Conservation (phyloP, 1,140 invertebrate species). For the Grapholita molesta region DNA sequence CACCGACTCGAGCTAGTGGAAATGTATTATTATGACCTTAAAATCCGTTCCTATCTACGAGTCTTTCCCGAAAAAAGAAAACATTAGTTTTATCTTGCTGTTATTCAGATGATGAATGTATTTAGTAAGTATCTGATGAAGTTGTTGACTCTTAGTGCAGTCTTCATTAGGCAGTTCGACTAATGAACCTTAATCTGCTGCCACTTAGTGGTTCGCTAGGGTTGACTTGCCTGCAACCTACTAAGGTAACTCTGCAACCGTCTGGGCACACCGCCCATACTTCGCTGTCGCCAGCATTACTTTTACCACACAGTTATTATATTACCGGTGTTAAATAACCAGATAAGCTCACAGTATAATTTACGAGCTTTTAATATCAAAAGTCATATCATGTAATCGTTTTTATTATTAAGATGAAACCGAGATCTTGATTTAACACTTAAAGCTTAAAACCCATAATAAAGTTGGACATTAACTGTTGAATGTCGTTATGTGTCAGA, state of each 20-base stretch:
- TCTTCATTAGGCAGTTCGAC: no score
- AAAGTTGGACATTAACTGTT: conserved; percentile 26
- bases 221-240: background rate
- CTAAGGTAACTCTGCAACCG: no score
- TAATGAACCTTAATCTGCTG: no score
- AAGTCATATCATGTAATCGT: conserved; percentile 27
- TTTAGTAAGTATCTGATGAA: no score
- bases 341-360: conserved; percentile 30
- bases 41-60: no score
- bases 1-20: background rate
- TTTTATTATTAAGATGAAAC: conserved; percentile 24
- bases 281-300: conserved; percentile 46
- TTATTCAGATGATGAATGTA: no score
- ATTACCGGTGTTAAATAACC: conserved; percentile 31
- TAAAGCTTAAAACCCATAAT: conserved; percentile 23
- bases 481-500: conserved; percentile 29
- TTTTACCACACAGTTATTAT: conserved; percentile 40
- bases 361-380: conserved; percentile 30
- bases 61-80: no score
- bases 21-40: no score
- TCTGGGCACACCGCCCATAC: background rate
- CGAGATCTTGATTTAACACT: conserved; percentile 29
- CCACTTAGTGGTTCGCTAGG: no score
- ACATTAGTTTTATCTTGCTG: no score
- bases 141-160: no score